Conservation (phyloP, 2,797 vertebrate species). For the Syndactyla subalaris region DNA sequence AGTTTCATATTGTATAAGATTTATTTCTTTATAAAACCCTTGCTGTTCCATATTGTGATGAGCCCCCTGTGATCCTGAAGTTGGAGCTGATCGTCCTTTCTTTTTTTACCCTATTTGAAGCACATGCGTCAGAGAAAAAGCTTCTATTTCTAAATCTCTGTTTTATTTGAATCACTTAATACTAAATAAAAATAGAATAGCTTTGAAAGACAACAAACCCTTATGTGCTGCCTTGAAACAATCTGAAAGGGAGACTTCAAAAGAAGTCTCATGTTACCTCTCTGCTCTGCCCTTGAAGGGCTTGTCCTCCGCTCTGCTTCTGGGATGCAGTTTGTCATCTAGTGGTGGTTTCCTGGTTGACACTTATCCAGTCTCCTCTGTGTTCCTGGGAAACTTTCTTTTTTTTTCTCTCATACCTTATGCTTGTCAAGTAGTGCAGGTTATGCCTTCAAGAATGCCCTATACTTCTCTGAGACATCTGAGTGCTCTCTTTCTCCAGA, state of each 20-base stretch:
- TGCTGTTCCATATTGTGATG: not conserved
- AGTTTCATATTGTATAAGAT: not conserved
- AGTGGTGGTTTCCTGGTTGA: not conserved
- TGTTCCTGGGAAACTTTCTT: not conserved
- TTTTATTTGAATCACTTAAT: not conserved
- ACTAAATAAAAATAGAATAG: not conserved
- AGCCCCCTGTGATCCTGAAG: not conserved
- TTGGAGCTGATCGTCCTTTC: not conserved
- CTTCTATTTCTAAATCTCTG: not conserved
- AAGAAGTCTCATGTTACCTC: not conserved
- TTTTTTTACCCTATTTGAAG: not conserved
- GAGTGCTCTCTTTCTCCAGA: not conserved
- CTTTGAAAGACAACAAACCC: not conserved
- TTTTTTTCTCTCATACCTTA: not conserved
- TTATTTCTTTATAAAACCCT: not conserved
- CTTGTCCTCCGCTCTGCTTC: not conserved
- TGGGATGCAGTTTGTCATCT: not conserved
- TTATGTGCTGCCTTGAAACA: not conserved
- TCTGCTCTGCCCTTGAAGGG: not conserved
- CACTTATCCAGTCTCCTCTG: rapidly evolving
- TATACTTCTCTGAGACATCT: not conserved
- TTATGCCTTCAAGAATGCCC: not conserved
- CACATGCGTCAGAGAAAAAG: not conserved
- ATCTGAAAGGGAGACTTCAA: not conserved
- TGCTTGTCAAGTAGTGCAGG: not conserved